phyloP scores from a whole-genome alignment of 2,113 vertebrate species.

The Microtus ochrogaster region DNA sequence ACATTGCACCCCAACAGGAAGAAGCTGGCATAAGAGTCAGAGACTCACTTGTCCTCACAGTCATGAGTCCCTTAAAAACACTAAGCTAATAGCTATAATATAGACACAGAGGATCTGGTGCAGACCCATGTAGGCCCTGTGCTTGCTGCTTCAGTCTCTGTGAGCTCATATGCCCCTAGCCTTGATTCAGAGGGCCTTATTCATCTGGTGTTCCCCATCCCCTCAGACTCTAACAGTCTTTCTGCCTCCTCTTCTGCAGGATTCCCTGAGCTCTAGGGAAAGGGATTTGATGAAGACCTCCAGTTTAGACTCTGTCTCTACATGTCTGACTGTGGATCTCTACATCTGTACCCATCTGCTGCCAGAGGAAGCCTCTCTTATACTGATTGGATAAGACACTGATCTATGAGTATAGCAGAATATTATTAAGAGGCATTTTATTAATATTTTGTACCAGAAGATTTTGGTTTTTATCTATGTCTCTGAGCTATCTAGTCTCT shows the following conservation, averaged over 20 bases:
- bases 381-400: neutral
- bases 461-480: neutral
- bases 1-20: neutral
- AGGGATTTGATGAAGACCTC: neutral
- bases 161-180: neutral
- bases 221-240: neutral
- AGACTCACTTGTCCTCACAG: neutral
- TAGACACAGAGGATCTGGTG: neutral
- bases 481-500: neutral
- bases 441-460: neutral
- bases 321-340: neutral
- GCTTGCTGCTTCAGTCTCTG: neutral
- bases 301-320: neutral
- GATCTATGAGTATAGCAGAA: neutral
- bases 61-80: neutral
- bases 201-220: neutral
- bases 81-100: neutral
- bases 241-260: no score
- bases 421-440: neutral
- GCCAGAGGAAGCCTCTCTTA: neutral
- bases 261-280: neutral
- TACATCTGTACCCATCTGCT: neutral
- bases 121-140: neutral
- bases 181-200: no score
- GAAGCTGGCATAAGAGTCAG: neutral